phyloP scores from a whole-genome alignment of 1,140 invertebrate genomes.

The Drosophila pectinifera region DNA sequence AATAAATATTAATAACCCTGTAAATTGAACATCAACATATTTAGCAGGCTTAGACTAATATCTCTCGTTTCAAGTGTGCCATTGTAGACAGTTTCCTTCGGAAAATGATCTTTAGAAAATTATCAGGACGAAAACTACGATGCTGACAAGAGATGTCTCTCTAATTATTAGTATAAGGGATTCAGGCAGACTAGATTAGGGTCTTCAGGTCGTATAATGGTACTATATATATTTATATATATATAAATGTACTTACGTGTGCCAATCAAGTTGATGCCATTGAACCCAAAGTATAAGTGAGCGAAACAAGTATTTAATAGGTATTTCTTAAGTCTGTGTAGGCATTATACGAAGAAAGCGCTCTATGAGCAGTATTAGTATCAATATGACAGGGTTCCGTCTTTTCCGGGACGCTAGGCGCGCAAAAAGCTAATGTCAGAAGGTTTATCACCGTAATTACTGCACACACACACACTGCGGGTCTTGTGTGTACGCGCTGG shows the following conservation, averaged over 20 bases:
- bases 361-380: slow-evolving; percentile 13
- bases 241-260: too few species aligned
- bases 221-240: too few species aligned
- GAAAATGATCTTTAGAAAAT: too few species aligned
- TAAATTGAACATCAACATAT: not conserved
- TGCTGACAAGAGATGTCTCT: too few species aligned
- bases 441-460: slow-evolving; percentile 75
- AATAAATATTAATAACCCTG: not conserved
- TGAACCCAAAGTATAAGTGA: not conserved
- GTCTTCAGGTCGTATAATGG: too few species aligned
- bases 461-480: slow-evolving; percentile 35
- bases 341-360: not conserved
- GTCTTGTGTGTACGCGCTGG: slow-evolving; percentile 9
- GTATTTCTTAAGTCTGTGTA: slow-evolving; percentile 9
- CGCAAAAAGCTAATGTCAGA: slow-evolving; percentile 56
- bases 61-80: too few species aligned
- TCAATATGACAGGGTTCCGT: slow-evolving; percentile 23
- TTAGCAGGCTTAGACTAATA: not conserved
- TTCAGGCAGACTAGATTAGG: too few species aligned
- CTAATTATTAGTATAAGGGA: too few species aligned
- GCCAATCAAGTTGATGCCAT: not conserved
- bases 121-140: too few species aligned
- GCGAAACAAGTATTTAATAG: not conserved
- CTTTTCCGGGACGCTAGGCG: slow-evolving; percentile 24
- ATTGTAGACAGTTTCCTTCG: too few species aligned